A percentile compares a stretch with the other conserved stretches of the same genome.
Evolutionary conservation across 2,797 vertebrate species (phyloP).

Genomic region (Pogonophryne albipinna): DNA sequence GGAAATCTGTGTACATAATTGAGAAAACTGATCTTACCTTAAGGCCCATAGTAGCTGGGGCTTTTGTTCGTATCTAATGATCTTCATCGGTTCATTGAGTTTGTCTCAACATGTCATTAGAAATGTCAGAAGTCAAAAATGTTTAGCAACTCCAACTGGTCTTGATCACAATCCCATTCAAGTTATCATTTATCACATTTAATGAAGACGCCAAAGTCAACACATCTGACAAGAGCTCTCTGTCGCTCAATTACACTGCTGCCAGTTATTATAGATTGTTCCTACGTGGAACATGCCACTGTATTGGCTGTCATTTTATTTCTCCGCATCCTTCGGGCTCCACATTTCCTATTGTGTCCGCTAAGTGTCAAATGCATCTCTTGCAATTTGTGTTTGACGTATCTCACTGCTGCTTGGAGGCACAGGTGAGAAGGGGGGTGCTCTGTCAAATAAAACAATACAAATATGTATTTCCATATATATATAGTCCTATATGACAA

Average conservation of each 20-base stretch:
- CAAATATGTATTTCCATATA: background rate
- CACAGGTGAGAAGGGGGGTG: background rate
- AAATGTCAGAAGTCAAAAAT: background rate
- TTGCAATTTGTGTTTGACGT: constrained; percentile 9
- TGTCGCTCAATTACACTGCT: constrained; percentile 24
- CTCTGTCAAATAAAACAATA: constrained; percentile 10
- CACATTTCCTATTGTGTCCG: constrained; percentile 6
- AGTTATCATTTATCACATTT: background rate
- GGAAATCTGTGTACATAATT: constrained; percentile 1
- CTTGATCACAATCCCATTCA: constrained; percentile 1
- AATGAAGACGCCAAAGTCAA: constrained; percentile 8
- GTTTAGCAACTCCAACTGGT: background rate
- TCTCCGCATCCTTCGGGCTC: constrained; percentile 8
- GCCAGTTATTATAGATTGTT: constrained; percentile 2
- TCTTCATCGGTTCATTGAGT: background rate
- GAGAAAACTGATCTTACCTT: constrained; percentile 2
- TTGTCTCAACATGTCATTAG: background rate
- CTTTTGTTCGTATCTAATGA: background rate
- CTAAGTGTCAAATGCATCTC: constrained; percentile 2
- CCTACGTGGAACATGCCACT: background rate
- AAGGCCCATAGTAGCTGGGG: background rate
- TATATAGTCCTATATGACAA: constrained; percentile 1
- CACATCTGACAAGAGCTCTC: constrained; percentile 2
- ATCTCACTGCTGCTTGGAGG: constrained; percentile 2
- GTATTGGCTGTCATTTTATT: background rate